phyloP scores from a whole-genome alignment of 1,140 invertebrate genomes.

The Rhynchophorus ferrugineus region DNA sequence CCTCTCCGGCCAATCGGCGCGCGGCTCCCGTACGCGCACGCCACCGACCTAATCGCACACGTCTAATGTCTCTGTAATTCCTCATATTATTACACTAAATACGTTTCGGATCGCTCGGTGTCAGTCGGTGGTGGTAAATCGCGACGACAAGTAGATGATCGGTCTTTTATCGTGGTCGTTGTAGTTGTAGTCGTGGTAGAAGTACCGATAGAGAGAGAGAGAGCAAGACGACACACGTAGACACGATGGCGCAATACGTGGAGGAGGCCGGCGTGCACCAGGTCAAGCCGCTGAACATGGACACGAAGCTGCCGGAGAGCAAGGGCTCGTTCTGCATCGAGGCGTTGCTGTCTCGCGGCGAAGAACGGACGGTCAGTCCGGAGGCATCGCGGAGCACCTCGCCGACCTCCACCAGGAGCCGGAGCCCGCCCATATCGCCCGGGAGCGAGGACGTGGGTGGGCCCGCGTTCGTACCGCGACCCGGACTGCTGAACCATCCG shows the following conservation, averaged over 20 bases:
- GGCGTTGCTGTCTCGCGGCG: constrained; percentile 47
- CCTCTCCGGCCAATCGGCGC: constrained; percentile 27
- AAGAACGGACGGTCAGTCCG: constrained; percentile 31
- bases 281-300: constrained; percentile 30
- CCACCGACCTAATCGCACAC: constrained; percentile 36
- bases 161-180: neutral
- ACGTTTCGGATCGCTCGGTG: constrained; percentile 43
- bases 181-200: neutral
- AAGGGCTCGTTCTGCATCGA: constrained; percentile 59
- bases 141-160: constrained; percentile 1
- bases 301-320: constrained; percentile 37
- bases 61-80: constrained; percentile 42
- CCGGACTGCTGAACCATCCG: constrained; percentile 35
- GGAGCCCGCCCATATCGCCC: constrained; percentile 42
- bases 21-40: no score
- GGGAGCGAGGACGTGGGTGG: constrained; percentile 39
- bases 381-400: constrained; percentile 36
- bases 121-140: constrained; percentile 26
- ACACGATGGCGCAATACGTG: constrained; percentile 1
- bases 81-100: constrained; percentile 42
- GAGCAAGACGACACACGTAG: constrained; percentile 23
- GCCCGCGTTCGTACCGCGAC: constrained; percentile 33
- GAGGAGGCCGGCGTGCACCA: constrained; percentile 9
- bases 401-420: constrained; percentile 35
- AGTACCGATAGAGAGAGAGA: neutral